Evolutionary conservation across 1,140 invertebrate genomes (phyloP).

Genomic region (Oncopodura yosiiana): DNA sequence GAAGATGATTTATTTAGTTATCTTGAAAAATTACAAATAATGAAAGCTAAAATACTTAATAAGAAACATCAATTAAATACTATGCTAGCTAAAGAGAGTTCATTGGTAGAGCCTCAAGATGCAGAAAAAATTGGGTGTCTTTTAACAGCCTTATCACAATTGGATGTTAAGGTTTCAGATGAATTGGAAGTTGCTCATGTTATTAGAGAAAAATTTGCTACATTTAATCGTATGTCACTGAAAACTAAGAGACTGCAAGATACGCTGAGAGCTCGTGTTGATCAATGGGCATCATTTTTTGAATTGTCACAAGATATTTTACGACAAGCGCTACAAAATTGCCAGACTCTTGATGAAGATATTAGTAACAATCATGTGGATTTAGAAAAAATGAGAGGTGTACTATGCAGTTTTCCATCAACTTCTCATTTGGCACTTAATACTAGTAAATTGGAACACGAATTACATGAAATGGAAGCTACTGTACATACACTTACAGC

Average conservation of each 20-base stretch:
- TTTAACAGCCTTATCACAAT: constrained; percentile 52
- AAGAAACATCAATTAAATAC: constrained; percentile 44
- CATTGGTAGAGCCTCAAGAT: constrained; percentile 57
- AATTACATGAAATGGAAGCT: constrained; percentile 33
- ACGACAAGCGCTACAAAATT: constrained; percentile 32
- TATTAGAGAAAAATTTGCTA: constrained; percentile 54
- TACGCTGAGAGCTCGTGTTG: constrained; percentile 29
- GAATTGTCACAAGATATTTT: constrained; percentile 35
- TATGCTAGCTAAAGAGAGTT: constrained; percentile 49
- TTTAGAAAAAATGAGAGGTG: constrained; percentile 25
- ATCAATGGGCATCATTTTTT: constrained; percentile 35
- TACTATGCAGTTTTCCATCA: constrained; percentile 26
- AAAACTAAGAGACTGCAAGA: constrained; percentile 33
- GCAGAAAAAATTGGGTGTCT: constrained; percentile 62
- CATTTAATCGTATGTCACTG: constrained; percentile 28
- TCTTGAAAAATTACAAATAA: constrained; percentile 62
- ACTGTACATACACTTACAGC: constrained; percentile 31
- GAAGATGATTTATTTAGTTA: constrained; percentile 70
- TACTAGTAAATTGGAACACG: constrained; percentile 26
- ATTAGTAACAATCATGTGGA: constrained; percentile 24
- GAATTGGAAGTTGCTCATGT: constrained; percentile 60
- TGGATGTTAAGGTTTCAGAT: constrained; percentile 58
- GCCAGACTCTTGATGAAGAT: constrained; percentile 32
- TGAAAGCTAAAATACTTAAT: constrained; percentile 58
- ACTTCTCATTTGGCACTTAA: constrained; percentile 25